phyloP scores from a whole-genome alignment of 2,888 invertebrate species.

The Lingula anatina region DNA sequence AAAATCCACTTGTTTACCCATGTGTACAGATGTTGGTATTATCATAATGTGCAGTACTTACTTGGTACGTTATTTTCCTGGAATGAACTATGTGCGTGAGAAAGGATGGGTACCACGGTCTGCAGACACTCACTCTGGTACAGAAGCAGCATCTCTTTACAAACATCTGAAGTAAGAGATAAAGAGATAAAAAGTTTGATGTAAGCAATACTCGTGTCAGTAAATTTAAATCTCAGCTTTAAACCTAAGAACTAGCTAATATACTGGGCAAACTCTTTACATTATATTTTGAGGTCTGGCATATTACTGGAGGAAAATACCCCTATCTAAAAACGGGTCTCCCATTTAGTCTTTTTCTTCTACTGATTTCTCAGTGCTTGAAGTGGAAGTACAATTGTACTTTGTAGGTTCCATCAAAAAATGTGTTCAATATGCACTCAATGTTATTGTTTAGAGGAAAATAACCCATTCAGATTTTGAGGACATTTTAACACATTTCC shows the following conservation, averaged over 20 bases:
- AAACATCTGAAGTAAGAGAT: conserved; percentile 58
- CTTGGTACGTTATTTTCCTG: conserved; percentile 58
- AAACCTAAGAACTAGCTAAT: no score
- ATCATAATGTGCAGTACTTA: no score
- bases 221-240: neutral
- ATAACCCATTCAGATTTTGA: neutral
- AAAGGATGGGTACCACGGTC: conserved; percentile 77
- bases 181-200: conserved; percentile 1
- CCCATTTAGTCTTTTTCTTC: no score
- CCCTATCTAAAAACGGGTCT: no score
- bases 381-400: no score
- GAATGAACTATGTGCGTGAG: conserved; percentile 76
- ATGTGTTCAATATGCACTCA: neutral
- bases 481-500: neutral
- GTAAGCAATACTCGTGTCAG: neutral
- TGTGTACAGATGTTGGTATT: no score
- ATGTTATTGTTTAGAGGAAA: neutral
- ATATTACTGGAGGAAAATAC: no score
- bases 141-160: conserved; percentile 73
- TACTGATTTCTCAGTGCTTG: no score
- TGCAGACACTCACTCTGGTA: conserved; percentile 75
- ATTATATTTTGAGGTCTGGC: no score
- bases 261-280: no score
- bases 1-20: no score
- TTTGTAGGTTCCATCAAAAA: no score